Evolutionary conservation across 2,797 vertebrate genomes (phyloP).

Genomic region (Eleutherodactylus coqui): DNA sequence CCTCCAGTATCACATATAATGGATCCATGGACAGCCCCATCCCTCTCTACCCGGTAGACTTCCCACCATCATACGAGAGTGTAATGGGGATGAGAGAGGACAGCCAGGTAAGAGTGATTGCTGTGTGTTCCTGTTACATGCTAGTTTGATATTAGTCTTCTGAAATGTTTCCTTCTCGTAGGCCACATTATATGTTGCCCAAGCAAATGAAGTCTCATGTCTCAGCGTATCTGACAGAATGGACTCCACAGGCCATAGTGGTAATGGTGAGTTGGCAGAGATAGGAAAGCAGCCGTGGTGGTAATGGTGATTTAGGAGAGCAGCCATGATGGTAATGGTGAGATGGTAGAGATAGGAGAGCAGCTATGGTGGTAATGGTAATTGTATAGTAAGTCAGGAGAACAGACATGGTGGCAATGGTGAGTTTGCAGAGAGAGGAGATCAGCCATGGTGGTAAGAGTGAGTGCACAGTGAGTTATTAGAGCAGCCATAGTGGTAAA

Average conservation of each 20-base stretch:
- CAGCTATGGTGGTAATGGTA: not conserved
- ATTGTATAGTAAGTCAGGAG: not conserved
- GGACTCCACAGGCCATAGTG: conserved; percentile 89
- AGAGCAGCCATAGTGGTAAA: not conserved
- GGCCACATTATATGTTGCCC: conserved; percentile 90
- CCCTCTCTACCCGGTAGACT: conserved; percentile 93
- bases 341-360: not conserved
- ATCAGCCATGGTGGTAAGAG: not conserved
- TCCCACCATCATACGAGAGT: conserved; percentile 93
- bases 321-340: not conserved
- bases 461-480: not conserved
- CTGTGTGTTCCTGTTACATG: too few species aligned
- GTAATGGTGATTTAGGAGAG: not conserved
- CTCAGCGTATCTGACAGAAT: conserved; percentile 81
- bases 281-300: not conserved
- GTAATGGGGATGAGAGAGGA: conserved; percentile 91
- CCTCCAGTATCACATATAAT: conserved; percentile 92
- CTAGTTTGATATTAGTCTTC: not conserved
- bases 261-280: conserved; percentile 80
- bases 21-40: conserved; percentile 97
- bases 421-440: not conserved
- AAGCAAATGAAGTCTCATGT: conserved; percentile 81
- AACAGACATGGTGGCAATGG: not conserved
- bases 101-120: conserved; percentile 82
- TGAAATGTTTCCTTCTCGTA: conserved; percentile 64